Base-by-base conservation (phyloP, 1,140 invertebrate genomes). In the Neodiprion virginianus region DNA sequence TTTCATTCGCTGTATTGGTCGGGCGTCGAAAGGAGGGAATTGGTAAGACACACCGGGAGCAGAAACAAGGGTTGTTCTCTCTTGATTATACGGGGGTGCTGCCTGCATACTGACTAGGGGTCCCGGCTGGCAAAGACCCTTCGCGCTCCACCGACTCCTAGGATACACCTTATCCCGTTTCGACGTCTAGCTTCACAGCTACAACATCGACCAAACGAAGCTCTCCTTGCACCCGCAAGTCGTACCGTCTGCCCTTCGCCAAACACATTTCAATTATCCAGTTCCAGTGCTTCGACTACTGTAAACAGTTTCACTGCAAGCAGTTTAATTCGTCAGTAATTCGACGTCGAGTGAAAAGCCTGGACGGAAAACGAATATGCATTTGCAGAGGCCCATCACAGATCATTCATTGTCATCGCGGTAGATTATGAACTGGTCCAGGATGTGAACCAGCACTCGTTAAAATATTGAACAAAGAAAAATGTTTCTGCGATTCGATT, bases 51-150 rank as follows among this genome's bases (percentile, higher is more conserved):
- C 53, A 61, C 53, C 53, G n/a, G 53, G 53, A 61, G 5, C 53
- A 61, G 53, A 61, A 61, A 61, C 53, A 61, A 61, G 53, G 53
- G 53, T 61, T 61, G 53, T 61, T 61, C 53, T 61, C 53, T 61
- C 53, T 61, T 61, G n/a, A 61, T 61, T 61, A 61, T 61, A 61
- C 53, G 53, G 53, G 53, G 53, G 53, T 61, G 53, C 53, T 61
- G 53, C 53, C 53, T 61, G 53, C 53, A 61, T 61, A 61, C 53
- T 61, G 53, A 61, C 53, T 61, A 61, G 53, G 53, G 53, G 53
- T 61, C 53, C 11, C 53, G 8, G n/a, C 11, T 17, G 4, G 11
- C 11, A 17, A 8, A 7, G 53, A 61, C 53, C 53, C 53, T 61
- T 17, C 53, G n/a, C 53, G 4, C 53, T 61, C 53, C n/a, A 14